Percentiles rank a stretch among this genome's conserved stretches.
Conservation (phyloP, 2,888 invertebrate species). For the Polymixis flavicincta region DNA sequence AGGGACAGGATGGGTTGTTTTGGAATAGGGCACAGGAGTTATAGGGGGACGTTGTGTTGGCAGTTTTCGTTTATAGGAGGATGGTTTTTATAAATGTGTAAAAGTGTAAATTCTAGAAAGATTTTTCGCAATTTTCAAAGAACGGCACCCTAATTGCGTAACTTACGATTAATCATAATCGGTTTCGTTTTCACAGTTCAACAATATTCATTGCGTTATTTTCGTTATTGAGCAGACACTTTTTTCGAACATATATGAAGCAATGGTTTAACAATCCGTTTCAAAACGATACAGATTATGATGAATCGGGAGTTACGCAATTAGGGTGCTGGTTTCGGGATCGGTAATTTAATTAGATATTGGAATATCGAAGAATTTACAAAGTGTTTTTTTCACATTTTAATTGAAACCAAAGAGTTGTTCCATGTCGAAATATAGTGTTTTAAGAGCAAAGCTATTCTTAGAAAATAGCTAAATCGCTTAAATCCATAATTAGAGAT, state of each 20-base stretch:
- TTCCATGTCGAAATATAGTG: neutral
- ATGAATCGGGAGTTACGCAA: too few relatives aligned
- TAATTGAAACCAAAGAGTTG: neutral
- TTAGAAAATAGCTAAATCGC: neutral
- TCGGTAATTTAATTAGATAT: neutral
- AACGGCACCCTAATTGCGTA: too few relatives aligned
- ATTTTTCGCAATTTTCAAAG: neutral
- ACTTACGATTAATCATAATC: too few relatives aligned
- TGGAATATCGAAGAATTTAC: neutral
- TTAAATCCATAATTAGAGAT: constrained; percentile 10
- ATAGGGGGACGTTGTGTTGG: constrained; percentile 11
- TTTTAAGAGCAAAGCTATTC: neutral
- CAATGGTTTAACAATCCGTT: too few relatives aligned
- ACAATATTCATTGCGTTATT: too few relatives aligned
- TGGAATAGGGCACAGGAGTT: constrained; percentile 27
- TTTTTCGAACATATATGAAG: too few relatives aligned
- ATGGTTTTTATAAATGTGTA: neutral
- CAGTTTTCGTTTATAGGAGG: constrained; percentile 11
- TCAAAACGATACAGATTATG: too few relatives aligned
- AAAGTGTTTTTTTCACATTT: neutral
- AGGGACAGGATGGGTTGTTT: constrained; percentile 51
- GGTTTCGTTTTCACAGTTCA: too few relatives aligned
- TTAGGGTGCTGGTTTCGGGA: too few relatives aligned
- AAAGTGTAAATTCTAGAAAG: neutral
- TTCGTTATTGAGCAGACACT: too few relatives aligned